Conservation (phyloP, 2,888 invertebrate genomes). For the Hyalella azteca region DNA sequence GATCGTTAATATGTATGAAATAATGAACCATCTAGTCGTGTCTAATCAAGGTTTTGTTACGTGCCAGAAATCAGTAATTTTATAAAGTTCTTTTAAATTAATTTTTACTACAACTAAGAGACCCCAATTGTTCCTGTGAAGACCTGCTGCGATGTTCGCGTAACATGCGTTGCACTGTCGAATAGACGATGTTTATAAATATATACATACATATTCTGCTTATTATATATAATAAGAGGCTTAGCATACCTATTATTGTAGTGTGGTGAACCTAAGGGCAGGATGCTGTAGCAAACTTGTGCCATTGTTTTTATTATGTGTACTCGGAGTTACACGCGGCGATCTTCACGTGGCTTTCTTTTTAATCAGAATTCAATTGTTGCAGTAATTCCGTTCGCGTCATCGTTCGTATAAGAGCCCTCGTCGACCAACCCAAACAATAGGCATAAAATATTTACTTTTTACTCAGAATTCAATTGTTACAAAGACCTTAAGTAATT, state of each 20-base stretch:
- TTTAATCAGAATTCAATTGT: too few species aligned
- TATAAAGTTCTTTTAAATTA: too few species aligned
- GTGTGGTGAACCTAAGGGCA: neutral
- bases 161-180: neutral
- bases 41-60: constrained; percentile 30
- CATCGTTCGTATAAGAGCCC: too few species aligned
- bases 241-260: constrained; percentile 8
- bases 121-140: constrained; percentile 26
- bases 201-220: constrained; percentile 30
- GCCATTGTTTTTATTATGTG: constrained; percentile 5
- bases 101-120: neutral
- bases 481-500: too few species aligned
- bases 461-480: too few species aligned
- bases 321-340: too few species aligned
- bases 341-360: too few species aligned
- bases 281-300: neutral
- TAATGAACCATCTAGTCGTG: constrained; percentile 18
- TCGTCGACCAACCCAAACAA: too few species aligned
- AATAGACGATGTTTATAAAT: constrained; percentile 25
- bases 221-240: constrained; percentile 16
- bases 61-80: constrained; percentile 3
- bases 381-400: too few species aligned
- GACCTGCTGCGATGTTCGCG: constrained; percentile 1
- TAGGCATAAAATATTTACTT: too few species aligned
- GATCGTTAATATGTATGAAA: too few species aligned